Percentiles rank a stretch among this genome's conserved stretches.
phyloP scores from a whole-genome alignment of 2,113 vertebrate genomes.

The Triplophysa siluroides region DNA sequence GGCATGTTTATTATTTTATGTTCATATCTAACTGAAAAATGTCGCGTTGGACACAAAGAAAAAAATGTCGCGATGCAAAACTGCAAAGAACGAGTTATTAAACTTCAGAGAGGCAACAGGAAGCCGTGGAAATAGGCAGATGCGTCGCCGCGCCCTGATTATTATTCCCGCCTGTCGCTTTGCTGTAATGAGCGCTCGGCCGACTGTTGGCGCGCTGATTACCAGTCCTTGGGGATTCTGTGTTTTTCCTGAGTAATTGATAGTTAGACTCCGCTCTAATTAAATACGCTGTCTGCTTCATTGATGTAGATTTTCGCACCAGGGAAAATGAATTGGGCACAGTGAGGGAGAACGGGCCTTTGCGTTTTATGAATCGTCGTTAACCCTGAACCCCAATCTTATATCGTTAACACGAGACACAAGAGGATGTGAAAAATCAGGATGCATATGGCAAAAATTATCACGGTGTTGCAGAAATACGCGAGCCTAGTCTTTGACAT shows the following conservation, averaged over 20 bases:
- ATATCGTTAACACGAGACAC: slow-evolving; percentile 9
- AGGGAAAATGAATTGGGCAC: slow-evolving; percentile 40
- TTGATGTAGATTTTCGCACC: slow-evolving; percentile 56
- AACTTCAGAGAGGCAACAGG: slow-evolving; percentile 43
- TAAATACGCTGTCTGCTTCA: slow-evolving; percentile 61
- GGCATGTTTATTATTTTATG: background rate
- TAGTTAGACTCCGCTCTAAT: slow-evolving; percentile 62
- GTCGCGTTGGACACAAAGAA: slow-evolving; percentile 1
- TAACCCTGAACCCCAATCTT: slow-evolving; percentile 36
- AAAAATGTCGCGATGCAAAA: background rate
- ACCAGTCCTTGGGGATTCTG: slow-evolving; percentile 64
- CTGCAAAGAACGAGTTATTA: slow-evolving; percentile 34
- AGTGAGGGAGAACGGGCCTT: slow-evolving; percentile 1
- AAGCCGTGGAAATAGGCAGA: slow-evolving; percentile 48
- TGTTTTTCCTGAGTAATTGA: slow-evolving; percentile 65
- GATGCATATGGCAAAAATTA: slow-evolving; percentile 10
- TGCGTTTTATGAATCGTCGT: slow-evolving; percentile 42
- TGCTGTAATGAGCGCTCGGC: slow-evolving; percentile 54
- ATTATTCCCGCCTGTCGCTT: slow-evolving; percentile 52
- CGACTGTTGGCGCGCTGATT: slow-evolving; percentile 67
- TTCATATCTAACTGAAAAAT: background rate
- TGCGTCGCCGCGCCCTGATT: slow-evolving; percentile 55
- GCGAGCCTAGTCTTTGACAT: background rate
- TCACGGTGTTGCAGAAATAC: background rate
- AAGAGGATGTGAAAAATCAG: background rate